These are phyloP conservation scores for Todiramphus chloris DNA, from an alignment of 2,113 vertebrate genomes.

Conservation along the genomic window DNA sequence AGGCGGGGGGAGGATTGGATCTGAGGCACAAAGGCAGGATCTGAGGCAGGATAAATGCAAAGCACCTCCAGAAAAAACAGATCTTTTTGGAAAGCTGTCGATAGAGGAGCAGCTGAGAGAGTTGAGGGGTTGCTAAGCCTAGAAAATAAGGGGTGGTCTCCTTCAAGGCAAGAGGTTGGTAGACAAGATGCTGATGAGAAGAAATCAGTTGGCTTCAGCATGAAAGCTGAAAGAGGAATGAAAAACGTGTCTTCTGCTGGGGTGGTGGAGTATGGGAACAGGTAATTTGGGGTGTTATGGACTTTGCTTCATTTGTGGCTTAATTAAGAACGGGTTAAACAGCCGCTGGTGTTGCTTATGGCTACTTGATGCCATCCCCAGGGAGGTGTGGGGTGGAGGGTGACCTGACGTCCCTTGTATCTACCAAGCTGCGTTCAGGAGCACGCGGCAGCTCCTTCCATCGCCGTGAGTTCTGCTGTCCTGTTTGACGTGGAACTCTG, in stretches of 20 bases:
- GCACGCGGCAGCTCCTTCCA: fast-evolving
- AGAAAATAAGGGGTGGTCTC: neutral
- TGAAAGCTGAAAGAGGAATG: neutral
- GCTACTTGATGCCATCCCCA: neutral
- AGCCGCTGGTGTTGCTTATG: fast-evolving
- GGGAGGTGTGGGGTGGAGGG: neutral
- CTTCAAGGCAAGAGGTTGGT: neutral
- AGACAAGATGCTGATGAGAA: neutral
- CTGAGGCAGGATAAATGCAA: neutral
- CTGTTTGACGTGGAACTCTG: fast-evolving
- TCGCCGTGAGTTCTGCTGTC: neutral
- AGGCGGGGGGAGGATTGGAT: neutral
- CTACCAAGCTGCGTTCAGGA: neutral
- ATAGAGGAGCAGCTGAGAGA: neutral
- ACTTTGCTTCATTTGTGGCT: fast-evolving
- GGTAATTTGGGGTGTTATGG: fast-evolving
- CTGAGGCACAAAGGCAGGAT: neutral
- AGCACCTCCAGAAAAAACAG: neutral
- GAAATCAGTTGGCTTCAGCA: neutral
- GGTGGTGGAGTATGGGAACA: neutral
- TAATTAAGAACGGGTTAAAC: neutral
- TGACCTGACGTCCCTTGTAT: neutral
- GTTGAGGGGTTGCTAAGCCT: neutral
- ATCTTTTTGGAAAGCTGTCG: neutral
- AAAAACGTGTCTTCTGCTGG: neutral